Evolutionary conservation across 2,797 vertebrate species (phyloP), one percentile per base, ranked within the genome.

Genomic region (Forpus xanthops): DNA sequence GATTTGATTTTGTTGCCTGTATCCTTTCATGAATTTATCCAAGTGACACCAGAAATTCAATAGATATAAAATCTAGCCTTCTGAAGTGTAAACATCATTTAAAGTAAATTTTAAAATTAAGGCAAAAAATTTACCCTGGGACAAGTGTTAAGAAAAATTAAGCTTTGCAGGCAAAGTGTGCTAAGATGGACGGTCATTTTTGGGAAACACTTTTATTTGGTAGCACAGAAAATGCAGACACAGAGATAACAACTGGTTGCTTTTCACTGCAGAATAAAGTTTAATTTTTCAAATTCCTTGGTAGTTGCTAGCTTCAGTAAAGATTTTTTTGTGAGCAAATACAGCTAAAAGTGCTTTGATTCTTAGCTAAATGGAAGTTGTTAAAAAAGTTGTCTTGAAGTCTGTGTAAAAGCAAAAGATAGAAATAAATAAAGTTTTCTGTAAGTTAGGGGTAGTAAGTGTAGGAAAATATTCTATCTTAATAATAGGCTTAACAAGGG

Each of bases 401-500:
- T 44, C 93, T 92, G 89, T 70, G 49, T 83, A 30, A 24, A 90
- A 56, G 70, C 52, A 80, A 86, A 87, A 76, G 44, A 76, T 28
- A 2, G 62, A 90, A 80, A 91, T 86, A 94, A 81, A 68, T 70
- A 56, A 84, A 55, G 39, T 88, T 94, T 93, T 80, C 60, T 71
- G 23, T 60, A 91, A 9, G 19, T 87, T 87, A 89, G 83, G 66
- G 89, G 76, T 78, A 68, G 31, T 85, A 93, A 89, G 56, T 64
- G 84, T 77, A 70, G 72, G 68, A 87, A 90, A 91, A 92, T 93
- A 95, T 74, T 93, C 85, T 91, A 7, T 82, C 79, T 88, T 91
- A 94, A 95, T 94, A 94, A 89, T 15, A 80, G 66, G 56, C 64
- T 81, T 91, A 92, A 93, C 87, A 76, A 84, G 89, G 61, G 70